Evolutionary conservation across 1,140 invertebrate genomes (phyloP), one percentile per base, ranked within the genome.

Genomic region (Ruditapes philippinarum): DNA sequence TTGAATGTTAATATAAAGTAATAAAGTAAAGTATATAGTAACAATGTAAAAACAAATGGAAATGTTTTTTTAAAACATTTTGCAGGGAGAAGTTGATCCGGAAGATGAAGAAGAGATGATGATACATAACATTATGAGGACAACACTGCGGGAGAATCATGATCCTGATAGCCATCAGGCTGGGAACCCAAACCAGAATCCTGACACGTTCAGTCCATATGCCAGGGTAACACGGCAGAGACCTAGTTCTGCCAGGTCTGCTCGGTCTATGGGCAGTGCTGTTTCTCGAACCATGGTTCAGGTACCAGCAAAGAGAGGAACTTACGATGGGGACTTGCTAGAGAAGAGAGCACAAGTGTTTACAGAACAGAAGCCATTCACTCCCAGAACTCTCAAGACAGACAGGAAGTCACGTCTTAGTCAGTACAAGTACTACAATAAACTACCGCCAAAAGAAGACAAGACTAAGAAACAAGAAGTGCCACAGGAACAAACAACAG

Each of bases 311-410:
- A 92, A 91, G 51, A 91, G 89, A 51, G 85, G 87, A n/a, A 93
- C 93, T 36, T 93, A 94, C 74, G 89, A 94, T 90, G 94, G 94
- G 12, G 95, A 95, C 89, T 17, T 95, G 0, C 79, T 95, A 14
- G 91, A 95, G 0, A 95, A 93, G 76, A 78, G 92, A 31, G 73
- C 92, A 31, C 93, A 95, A 65, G 88, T 88, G 12, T 95, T 95
- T 79, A 95, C 94, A 25, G 93, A 95, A 33, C 91, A 93, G 28
- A 94, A 94, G 65, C 94, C 95, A 12, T 95, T 95, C 83, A 95
- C 94, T 19, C 95, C 95, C 40, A 86, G 95, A 79, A 94, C 94
- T 22, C 78, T 95, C 19, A 95, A 95, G 87, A 93, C 91, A 45
- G 93, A 94, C 62, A 76, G 92, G 33, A 83, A 91, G 38, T 95